Evolutionary conservation across 2,797 vertebrate species (phyloP).

Genomic region (Cryptoprocta ferox): DNA sequence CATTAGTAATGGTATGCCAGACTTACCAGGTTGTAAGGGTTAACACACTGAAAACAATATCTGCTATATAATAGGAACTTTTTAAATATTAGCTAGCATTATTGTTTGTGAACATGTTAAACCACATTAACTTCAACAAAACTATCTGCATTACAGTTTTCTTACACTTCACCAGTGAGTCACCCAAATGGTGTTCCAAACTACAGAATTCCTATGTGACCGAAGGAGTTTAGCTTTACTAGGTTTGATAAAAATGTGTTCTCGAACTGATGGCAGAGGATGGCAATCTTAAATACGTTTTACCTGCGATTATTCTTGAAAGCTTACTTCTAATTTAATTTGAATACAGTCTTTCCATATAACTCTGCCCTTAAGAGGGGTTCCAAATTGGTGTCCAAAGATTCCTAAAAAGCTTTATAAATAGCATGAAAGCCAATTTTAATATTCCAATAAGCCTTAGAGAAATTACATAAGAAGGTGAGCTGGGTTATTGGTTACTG

Average conservation of each 20-base stretch:
- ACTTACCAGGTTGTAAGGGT: neutral
- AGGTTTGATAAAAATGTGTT: neutral
- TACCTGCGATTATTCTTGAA: slow-evolving; percentile 39
- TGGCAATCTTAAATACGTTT: neutral
- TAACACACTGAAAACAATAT: neutral
- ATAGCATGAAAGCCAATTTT: neutral
- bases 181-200: neutral
- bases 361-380: neutral
- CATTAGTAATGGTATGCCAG: neutral
- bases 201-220: neutral
- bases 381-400: neutral
- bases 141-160: neutral
- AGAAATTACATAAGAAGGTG: neutral
- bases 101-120: neutral
- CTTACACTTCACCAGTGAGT: neutral
- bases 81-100: neutral
- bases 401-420: neutral
- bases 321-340: slow-evolving; percentile 25
- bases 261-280: neutral
- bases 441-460: neutral
- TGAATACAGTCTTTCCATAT: neutral
- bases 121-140: neutral
- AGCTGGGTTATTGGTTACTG: neutral
- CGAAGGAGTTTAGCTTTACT: neutral
- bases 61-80: neutral